Evolutionary conservation across 1,140 invertebrate species (phyloP).

Genomic region (Subanguina moxae): DNA sequence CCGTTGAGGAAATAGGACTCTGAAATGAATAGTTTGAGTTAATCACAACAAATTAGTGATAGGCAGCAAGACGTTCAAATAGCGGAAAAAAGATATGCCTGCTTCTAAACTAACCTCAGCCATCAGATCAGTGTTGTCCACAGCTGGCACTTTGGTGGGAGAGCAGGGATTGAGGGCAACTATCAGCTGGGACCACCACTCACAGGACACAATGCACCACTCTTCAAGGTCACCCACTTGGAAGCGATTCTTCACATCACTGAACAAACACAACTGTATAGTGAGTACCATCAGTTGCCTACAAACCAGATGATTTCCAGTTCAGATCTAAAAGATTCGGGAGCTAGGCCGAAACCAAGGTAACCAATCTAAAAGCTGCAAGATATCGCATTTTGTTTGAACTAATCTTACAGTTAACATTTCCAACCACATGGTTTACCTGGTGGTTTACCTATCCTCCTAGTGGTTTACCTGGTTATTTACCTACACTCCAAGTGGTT

Average conservation of each 20-base stretch:
- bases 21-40: neutral
- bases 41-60: too few relatives aligned
- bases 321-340: neutral
- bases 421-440: too few relatives aligned
- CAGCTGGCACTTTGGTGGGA: neutral
- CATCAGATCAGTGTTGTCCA: neutral
- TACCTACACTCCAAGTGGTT: too few relatives aligned
- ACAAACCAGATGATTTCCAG: conserved; percentile 10
- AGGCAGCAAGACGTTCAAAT: too few relatives aligned
- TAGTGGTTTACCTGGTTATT: too few relatives aligned
- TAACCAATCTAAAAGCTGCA: conserved; percentile 7
- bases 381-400: too few relatives aligned
- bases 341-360: conserved; percentile 1
- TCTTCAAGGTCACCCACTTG: neutral
- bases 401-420: too few relatives aligned
- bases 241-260: conserved; percentile 8
- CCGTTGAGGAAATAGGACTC: neutral
- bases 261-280: neutral
- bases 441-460: too few relatives aligned
- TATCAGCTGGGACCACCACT: conserved; percentile 14
- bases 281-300: neutral
- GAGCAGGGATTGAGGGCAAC: conserved; percentile 2
- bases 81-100: too few relatives aligned
- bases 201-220: neutral
- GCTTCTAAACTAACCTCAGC: neutral